phyloP scores from a whole-genome alignment of 2,113 vertebrate genomes.

The Gasterosteus nipponicus region DNA sequence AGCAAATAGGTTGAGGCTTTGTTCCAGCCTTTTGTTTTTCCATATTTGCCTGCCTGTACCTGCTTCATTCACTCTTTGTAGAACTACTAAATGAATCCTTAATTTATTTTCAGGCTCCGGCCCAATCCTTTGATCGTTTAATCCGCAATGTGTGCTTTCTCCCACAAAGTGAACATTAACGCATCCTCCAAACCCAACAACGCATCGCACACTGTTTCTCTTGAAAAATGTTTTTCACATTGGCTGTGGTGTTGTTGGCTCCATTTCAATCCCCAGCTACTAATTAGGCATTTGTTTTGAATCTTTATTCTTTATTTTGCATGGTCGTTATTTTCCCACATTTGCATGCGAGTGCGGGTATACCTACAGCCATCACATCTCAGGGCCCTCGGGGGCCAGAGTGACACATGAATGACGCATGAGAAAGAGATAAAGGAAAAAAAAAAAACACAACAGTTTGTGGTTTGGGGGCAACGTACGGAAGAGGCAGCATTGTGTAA shows the following conservation, averaged over 20 bases:
- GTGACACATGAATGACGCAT: constrained; percentile 51
- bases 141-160: constrained; percentile 48
- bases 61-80: constrained; percentile 19
- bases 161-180: constrained; percentile 64
- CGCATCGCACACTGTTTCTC: constrained; percentile 50
- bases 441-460: constrained; percentile 6
- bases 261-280: constrained; percentile 67
- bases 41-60: constrained; percentile 30
- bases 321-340: constrained; percentile 62
- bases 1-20: constrained; percentile 11
- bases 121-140: constrained; percentile 63
- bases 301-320: constrained; percentile 60
- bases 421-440: constrained; percentile 25
- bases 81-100: constrained; percentile 51
- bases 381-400: constrained; percentile 23
- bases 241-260: constrained; percentile 55
- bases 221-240: constrained; percentile 53
- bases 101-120: constrained; percentile 49
- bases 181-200: constrained; percentile 67
- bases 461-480: constrained; percentile 23
- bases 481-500: constrained; percentile 42
- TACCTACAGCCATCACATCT: constrained; percentile 60
- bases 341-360: constrained; percentile 66
- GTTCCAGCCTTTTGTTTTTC: constrained; percentile 7
- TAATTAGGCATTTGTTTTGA: constrained; percentile 78